Evolutionary conservation across 2,113 vertebrate species (phyloP).

Genomic region (Rhinopomastus cyanomelas): DNA sequence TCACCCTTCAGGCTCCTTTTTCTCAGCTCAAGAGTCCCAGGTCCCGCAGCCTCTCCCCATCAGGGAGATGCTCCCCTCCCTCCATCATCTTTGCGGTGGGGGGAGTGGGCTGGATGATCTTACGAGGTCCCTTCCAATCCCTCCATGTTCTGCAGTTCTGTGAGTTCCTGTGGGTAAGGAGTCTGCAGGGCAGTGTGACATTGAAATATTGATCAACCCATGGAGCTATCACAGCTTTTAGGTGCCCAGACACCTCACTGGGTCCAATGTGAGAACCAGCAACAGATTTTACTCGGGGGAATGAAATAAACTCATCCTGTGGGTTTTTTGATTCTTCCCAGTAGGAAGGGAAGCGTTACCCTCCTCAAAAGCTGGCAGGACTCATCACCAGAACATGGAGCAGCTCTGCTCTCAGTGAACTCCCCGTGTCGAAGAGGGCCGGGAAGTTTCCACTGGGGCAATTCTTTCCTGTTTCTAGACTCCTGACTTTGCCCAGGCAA

Average conservation of each 20-base stretch:
- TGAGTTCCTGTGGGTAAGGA: not conserved
- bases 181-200: not conserved
- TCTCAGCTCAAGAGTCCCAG: too few relatives aligned
- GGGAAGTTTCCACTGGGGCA: conserved; percentile 11
- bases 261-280: not conserved
- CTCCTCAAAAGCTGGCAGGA: not conserved
- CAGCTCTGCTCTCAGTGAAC: not conserved
- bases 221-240: not conserved
- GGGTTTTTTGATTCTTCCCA: not conserved
- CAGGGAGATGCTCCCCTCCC: too few relatives aligned
- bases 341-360: not conserved
- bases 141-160: too few relatives aligned
- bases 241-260: not conserved
- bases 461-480: not conserved
- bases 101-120: too few relatives aligned
- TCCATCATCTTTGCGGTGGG: too few relatives aligned
- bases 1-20: too few relatives aligned
- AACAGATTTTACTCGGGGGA: not conserved
- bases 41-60: too few relatives aligned
- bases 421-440: not conserved
- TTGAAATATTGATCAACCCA: not conserved
- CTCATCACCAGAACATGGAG: not conserved
- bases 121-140: too few relatives aligned
- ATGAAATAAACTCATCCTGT: not conserved
- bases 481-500: conserved; percentile 17